These are phyloP conservation scores for Epizoanthus ramosus DNA, from an alignment of 92 coral and sea anemone species.

Conservation along the genomic window DNA sequence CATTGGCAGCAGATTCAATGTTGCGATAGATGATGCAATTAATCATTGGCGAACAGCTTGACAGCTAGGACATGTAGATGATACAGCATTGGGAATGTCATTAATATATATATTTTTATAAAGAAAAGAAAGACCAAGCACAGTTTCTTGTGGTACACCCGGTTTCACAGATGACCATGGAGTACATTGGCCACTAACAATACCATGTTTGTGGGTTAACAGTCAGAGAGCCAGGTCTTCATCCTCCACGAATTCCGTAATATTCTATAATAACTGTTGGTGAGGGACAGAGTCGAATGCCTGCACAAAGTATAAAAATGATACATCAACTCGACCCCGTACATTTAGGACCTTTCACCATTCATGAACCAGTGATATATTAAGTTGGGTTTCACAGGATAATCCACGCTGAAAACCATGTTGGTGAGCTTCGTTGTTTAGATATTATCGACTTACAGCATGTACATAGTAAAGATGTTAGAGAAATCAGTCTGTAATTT, in stretches of 20 bases:
- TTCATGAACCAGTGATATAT: not conserved
- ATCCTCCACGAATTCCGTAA: not conserved
- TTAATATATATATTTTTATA: not conserved
- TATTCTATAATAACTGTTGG: not conserved
- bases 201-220: not conserved
- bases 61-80: not conserved
- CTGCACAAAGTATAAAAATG: not conserved
- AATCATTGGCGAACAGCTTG: slow-evolving; percentile 13
- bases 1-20: too few species aligned
- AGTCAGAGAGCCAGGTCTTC: not conserved
- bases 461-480: not conserved
- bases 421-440: too few species aligned
- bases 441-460: not conserved
- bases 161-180: not conserved
- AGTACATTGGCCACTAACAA: not conserved
- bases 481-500: slow-evolving; percentile 30
- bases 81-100: not conserved
- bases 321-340: not conserved
- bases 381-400: not conserved
- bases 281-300: not conserved
- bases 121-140: not conserved
- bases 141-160: not conserved
- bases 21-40: too few species aligned
- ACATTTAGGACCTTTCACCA: not conserved
- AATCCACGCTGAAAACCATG: not conserved